Percentiles rank a stretch among this genome's conserved stretches.
Evolutionary conservation across 2,888 invertebrate species (phyloP).

Genomic region (Aporophyla nigra): DNA sequence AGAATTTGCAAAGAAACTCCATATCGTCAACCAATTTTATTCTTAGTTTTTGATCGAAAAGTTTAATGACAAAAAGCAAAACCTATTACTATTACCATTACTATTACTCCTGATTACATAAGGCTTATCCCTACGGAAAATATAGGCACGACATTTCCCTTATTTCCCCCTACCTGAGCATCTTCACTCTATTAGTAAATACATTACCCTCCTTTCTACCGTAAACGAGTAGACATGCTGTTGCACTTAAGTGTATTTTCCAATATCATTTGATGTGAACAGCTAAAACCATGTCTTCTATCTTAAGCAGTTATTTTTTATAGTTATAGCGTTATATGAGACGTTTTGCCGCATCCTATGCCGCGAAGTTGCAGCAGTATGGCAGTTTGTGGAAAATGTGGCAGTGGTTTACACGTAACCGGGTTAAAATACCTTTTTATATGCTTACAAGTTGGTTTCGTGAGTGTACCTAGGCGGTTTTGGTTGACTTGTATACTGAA

Average conservation of each 20-base stretch:
- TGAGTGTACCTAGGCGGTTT: neutral
- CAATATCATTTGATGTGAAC: constrained; percentile 49
- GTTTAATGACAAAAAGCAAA: neutral
- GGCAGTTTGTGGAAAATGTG: constrained; percentile 13
- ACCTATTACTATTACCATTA: neutral
- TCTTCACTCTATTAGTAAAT: constrained; percentile 43
- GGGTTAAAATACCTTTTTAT: constrained; percentile 34
- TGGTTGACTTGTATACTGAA: neutral
- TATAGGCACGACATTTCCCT: neutral
- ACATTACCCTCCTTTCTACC: constrained; percentile 41
- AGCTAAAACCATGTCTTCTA: constrained; percentile 43
- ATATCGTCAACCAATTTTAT: neutral
- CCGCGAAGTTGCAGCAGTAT: constrained; percentile 19
- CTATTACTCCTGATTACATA: neutral
- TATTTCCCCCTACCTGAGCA: neutral
- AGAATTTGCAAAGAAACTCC: too few relatives aligned
- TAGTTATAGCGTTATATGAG: constrained; percentile 35
- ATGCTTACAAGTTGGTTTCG: constrained; percentile 25
- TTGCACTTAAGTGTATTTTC: constrained; percentile 43
- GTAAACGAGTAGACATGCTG: constrained; percentile 26
- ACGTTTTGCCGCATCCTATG: constrained; percentile 2
- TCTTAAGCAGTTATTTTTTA: constrained; percentile 52
- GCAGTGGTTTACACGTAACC: constrained; percentile 12
- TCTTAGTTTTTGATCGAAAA: neutral
- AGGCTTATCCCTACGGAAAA: neutral